These are phyloP conservation scores for Camponotus fellah DNA, from an alignment of 2,888 invertebrate genomes.

Conservation along the genomic window DNA sequence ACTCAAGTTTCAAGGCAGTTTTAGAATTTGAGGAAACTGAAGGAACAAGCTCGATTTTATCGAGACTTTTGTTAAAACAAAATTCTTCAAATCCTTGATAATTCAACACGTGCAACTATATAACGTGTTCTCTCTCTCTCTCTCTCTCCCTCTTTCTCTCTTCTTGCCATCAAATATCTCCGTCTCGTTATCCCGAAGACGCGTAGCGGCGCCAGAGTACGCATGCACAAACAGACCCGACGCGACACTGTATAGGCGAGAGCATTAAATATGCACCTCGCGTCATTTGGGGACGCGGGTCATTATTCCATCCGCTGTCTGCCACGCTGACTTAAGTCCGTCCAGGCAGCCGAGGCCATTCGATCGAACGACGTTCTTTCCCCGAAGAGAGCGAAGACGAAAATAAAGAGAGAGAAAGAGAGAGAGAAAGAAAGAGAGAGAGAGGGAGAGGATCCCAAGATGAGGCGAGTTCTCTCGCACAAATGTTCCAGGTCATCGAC, in stretches of 20 bases:
- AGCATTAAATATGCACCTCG: slow-evolving; percentile 83
- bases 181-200: slow-evolving; percentile 52
- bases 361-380: slow-evolving; percentile 59
- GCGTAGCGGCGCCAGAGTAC: slow-evolving; percentile 62
- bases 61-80: neutral
- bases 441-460: slow-evolving; percentile 30
- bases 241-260: slow-evolving; percentile 69
- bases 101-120: slow-evolving; percentile 31
- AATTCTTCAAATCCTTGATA: too few species aligned
- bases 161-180: slow-evolving; percentile 41
- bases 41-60: neutral
- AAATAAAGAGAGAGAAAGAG: slow-evolving; percentile 17
- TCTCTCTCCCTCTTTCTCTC: slow-evolving; percentile 11
- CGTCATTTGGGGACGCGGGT: slow-evolving; percentile 81
- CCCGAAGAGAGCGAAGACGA: slow-evolving; percentile 28
- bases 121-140: slow-evolving; percentile 33
- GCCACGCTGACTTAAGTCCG: slow-evolving; percentile 67
- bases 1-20: neutral
- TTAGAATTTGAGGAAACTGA: neutral
- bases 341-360: slow-evolving; percentile 59
- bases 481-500: slow-evolving; percentile 23
- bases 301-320: slow-evolving; percentile 82
- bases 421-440: slow-evolving; percentile 9
- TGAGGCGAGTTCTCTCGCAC: slow-evolving; percentile 11
- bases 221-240: slow-evolving; percentile 76